A percentile compares a stretch with the other conserved stretches of the same genome.
phyloP scores from a whole-genome alignment of 2,888 invertebrate genomes.

The Calameuta pallipes region DNA sequence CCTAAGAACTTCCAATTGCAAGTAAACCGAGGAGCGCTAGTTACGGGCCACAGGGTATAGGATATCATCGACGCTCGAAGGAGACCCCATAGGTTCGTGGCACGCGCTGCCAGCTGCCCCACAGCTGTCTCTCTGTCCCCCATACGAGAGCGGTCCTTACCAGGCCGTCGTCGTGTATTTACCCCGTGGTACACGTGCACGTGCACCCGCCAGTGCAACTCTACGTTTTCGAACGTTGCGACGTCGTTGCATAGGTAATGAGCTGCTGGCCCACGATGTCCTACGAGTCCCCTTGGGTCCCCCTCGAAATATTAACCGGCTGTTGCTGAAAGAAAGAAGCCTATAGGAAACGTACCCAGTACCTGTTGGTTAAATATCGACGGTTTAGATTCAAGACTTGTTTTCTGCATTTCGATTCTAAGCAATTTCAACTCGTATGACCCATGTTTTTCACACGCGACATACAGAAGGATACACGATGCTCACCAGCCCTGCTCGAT shows the following conservation, averaged over 20 bases:
- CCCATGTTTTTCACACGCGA: too few species aligned
- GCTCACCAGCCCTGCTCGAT: too few species aligned
- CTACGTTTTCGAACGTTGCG: conserved; percentile 25
- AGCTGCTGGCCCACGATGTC: background rate
- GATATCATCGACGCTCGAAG: conserved; percentile 53
- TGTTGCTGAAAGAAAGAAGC: too few species aligned
- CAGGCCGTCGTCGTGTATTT: conserved; percentile 26
- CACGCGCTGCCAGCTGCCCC: conserved; percentile 67
- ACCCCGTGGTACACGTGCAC: conserved; percentile 16
- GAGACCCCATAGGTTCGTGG: conserved; percentile 66
- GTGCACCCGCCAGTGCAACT: conserved; percentile 7
- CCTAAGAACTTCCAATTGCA: too few species aligned
- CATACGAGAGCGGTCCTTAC: conserved; percentile 25
- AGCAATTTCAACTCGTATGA: too few species aligned
- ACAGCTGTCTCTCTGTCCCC: conserved; percentile 61
- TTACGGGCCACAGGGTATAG: conserved; percentile 43
- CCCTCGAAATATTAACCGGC: too few species aligned
- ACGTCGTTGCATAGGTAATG: conserved; percentile 32
- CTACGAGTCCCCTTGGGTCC: background rate
- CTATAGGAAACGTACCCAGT: too few species aligned
- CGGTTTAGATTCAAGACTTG: too few species aligned
- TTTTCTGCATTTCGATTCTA: too few species aligned
- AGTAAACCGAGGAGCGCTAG: conserved; percentile 14
- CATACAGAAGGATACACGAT: too few species aligned
- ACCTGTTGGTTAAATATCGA: too few species aligned